Conservation (phyloP, 2,797 vertebrate genomes). For the Gallirallus australis region DNA sequence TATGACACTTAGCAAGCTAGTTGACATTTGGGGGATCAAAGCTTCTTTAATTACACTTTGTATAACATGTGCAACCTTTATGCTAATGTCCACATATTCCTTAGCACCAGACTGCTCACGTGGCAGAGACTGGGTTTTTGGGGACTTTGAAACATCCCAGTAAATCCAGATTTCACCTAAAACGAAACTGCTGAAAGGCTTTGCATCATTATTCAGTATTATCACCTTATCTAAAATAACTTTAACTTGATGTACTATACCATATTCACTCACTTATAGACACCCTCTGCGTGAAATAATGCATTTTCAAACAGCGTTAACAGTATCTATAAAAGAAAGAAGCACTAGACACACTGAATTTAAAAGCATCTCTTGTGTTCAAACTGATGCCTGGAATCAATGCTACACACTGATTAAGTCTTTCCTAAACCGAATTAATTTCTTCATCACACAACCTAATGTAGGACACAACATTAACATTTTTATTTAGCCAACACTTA, state of each 20-base stretch:
- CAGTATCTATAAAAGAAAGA: conserved; percentile 62
- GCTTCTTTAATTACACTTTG: conserved; percentile 86
- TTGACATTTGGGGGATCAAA: conserved; percentile 86
- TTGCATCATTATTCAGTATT: conserved; percentile 54
- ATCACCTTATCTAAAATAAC: conserved; percentile 58
- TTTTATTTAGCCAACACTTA: not conserved
- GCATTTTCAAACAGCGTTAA: conserved; percentile 70
- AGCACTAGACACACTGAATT: conserved; percentile 53
- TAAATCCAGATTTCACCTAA: not conserved
- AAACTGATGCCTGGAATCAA: conserved; percentile 25
- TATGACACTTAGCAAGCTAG: conserved; percentile 87
- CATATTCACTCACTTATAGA: conserved; percentile 46
- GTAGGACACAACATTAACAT: not conserved
- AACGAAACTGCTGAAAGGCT: conserved; percentile 1
- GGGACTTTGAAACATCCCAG: conserved; percentile 44
- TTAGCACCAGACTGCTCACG: conserved; percentile 71
- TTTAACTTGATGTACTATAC: conserved; percentile 58
- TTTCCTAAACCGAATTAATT: not conserved
- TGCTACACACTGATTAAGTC: not conserved
- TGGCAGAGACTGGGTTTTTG: conserved; percentile 43
- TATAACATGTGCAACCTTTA: conserved; percentile 85
- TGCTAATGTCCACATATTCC: conserved; percentile 85
- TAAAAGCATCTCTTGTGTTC: conserved; percentile 20
- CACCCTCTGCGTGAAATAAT: conserved; percentile 46
- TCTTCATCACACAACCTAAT: not conserved